Conservation (phyloP, 2,797 vertebrate species). For the Acomys russatus region DNA sequence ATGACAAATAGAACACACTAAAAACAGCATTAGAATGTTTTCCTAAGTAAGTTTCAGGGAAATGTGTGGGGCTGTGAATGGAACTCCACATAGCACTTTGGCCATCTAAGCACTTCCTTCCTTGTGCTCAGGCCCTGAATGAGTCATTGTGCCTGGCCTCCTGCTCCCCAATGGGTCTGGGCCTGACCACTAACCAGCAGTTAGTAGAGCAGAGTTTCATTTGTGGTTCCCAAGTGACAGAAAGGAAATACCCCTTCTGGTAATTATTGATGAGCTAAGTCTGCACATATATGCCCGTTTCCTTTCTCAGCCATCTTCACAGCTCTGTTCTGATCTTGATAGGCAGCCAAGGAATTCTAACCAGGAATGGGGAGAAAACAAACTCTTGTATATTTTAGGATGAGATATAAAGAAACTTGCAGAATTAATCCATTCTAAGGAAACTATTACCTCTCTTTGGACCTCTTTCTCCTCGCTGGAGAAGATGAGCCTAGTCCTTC, state of each 20-base stretch:
- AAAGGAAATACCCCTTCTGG: conserved; percentile 85
- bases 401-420: conserved; percentile 54
- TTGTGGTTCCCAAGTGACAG: conserved; percentile 67
- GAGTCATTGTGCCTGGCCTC: conserved; percentile 88
- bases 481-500: no score
- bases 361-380: conserved; percentile 70
- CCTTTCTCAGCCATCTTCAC: conserved; percentile 81
- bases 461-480: no score
- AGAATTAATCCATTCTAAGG: conserved; percentile 55
- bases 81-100: conserved; percentile 88
- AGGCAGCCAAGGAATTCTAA: conserved; percentile 81
- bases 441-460: not conserved
- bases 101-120: conserved; percentile 88
- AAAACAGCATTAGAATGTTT: conserved; percentile 87
- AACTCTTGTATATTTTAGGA: conserved; percentile 52
- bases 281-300: conserved; percentile 73
- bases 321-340: conserved; percentile 75
- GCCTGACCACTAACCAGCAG: conserved; percentile 85
- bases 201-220: conserved; percentile 86
- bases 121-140: conserved; percentile 85
- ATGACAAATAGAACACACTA: conserved; percentile 89
- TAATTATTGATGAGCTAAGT: conserved; percentile 82
- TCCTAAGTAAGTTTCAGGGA: conserved; percentile 86
- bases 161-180: conserved; percentile 77
- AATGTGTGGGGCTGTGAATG: conserved; percentile 86